Evolutionary conservation across 2,797 vertebrate species (phyloP).

Genomic region (Poecilia picta): DNA sequence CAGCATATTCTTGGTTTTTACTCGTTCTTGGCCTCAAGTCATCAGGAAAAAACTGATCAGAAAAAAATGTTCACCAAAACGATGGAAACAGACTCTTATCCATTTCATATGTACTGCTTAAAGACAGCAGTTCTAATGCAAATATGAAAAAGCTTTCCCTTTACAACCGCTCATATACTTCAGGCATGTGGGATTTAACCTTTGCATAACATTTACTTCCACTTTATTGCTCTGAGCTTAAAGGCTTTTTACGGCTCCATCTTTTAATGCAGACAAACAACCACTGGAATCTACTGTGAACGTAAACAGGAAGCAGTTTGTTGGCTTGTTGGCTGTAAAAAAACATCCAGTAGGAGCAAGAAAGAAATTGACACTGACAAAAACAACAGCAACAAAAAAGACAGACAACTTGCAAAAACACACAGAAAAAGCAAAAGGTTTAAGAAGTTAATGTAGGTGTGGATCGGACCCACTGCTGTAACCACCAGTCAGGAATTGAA

Average conservation of each 20-base stretch:
- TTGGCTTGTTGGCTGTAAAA: background rate
- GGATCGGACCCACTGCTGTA: background rate
- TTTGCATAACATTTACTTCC: background rate
- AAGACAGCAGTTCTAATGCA: constrained; percentile 19
- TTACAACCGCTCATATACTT: background rate
- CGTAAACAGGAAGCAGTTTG: background rate
- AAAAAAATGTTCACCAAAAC: constrained; percentile 53
- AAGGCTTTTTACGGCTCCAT: background rate
- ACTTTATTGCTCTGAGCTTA: background rate
- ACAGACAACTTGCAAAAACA: background rate
- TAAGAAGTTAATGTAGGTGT: background rate
- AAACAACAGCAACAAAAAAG: background rate
- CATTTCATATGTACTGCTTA: background rate
- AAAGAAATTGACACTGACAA: background rate
- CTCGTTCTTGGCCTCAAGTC: constrained; percentile 32
- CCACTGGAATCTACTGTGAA: background rate
- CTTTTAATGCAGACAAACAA: background rate
- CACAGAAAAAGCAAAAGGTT: background rate
- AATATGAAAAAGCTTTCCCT: constrained; percentile 26
- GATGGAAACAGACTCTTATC: constrained; percentile 31
- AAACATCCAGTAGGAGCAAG: background rate
- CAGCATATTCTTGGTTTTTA: constrained; percentile 49
- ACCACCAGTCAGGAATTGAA: background rate
- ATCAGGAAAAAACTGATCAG: constrained; percentile 20
- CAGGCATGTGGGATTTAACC: constrained; percentile 23